These are phyloP conservation scores for Eriocheir sinensis DNA, from an alignment of 1,140 invertebrate genomes.

Conservation along the genomic window DNA sequence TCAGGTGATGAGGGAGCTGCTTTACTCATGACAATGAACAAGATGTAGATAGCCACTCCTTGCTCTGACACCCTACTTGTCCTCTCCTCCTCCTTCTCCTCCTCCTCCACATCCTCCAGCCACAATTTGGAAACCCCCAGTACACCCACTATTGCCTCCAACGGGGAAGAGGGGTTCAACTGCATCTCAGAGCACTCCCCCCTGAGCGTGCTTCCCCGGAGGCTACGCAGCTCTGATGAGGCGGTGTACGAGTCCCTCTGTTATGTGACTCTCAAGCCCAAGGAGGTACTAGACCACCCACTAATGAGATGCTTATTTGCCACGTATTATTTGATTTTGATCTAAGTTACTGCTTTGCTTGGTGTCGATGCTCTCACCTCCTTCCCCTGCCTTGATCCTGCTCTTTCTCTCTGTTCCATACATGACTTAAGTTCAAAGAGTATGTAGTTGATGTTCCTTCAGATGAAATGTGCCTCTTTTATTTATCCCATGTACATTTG, in stretches of 20 bases:
- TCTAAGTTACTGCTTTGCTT: background rate
- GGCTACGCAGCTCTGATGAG: conserved; percentile 63
- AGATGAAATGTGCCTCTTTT: background rate
- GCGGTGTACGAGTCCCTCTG: conserved; percentile 72
- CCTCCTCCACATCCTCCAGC: conserved; percentile 50
- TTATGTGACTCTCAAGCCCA: conserved; percentile 73
- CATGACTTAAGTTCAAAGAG: too few relatives aligned
- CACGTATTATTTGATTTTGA: too few relatives aligned
- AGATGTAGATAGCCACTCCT: background rate
- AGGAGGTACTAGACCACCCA: conserved; percentile 64
- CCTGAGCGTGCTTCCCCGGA: conserved; percentile 58
- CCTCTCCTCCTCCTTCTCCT: background rate
- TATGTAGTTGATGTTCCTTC: too few relatives aligned
- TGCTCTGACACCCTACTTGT: background rate
- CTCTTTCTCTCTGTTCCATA: background rate
- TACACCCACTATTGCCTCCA: conserved; percentile 43
- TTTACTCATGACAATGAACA: background rate
- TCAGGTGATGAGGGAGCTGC: too few relatives aligned
- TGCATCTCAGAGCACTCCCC: conserved; percentile 41
- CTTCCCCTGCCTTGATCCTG: background rate
- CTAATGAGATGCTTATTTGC: background rate
- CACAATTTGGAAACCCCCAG: conserved; percentile 63
- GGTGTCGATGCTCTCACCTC: background rate
- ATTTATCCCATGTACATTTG: background rate
- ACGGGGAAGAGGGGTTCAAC: conserved; percentile 42